Conservation (phyloP, 2,797 vertebrate species). For the Cirrhinus molitorella region DNA sequence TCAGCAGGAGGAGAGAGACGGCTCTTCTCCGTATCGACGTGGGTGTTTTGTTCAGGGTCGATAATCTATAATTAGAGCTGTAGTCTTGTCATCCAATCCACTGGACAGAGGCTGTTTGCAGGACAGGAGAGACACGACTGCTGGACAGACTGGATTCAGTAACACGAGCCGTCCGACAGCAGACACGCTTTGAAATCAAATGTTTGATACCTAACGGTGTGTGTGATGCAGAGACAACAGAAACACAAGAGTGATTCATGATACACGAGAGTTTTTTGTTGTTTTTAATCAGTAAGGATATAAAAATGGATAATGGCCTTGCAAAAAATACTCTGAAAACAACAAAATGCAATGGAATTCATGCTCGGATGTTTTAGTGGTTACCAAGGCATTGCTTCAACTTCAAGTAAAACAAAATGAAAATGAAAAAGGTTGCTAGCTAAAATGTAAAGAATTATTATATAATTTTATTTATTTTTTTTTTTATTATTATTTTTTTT, state of each 20-base stretch:
- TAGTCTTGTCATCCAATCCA: slow-evolving; percentile 47
- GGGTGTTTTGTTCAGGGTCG: slow-evolving; percentile 37
- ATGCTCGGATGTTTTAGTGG: too few relatives aligned
- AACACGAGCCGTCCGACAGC: not conserved
- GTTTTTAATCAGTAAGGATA: too few relatives aligned
- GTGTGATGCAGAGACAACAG: too few relatives aligned
- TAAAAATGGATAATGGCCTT: too few relatives aligned
- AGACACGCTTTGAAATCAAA: not conserved
- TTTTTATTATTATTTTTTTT: too few relatives aligned
- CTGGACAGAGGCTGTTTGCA: slow-evolving; percentile 42
- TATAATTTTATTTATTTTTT: too few relatives aligned
- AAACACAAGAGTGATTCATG: too few relatives aligned
- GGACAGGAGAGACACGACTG: not conserved
- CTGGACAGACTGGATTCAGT: not conserved
- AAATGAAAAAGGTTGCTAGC: too few relatives aligned
- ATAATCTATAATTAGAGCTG: slow-evolving; percentile 50
- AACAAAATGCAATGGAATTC: not conserved
- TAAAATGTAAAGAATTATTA: too few relatives aligned
- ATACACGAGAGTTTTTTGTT: not conserved
- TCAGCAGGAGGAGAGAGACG: not conserved
- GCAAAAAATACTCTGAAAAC: not conserved
- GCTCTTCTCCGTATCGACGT: slow-evolving; percentile 33
- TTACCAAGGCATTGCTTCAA: too few relatives aligned
- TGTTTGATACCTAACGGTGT: not conserved
- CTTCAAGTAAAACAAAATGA: too few relatives aligned